Evolutionary conservation across 2,888 invertebrate species (phyloP), one percentile per base, ranked within the genome.

Genomic region (Abrostola tripartita): DNA sequence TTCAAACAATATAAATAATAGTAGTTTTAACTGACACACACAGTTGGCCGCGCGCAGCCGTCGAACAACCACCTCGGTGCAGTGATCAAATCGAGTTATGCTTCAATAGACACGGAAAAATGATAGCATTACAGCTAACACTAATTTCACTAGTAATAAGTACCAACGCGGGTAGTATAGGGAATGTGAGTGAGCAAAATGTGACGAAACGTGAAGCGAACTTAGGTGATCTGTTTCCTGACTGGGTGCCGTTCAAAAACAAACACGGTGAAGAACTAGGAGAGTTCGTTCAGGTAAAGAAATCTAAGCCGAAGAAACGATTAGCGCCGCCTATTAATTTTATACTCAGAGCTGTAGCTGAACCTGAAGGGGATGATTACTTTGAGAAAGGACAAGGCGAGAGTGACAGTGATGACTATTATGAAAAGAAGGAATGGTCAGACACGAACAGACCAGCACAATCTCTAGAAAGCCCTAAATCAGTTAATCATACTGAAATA

Each of bases 1-100:
- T 87, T 79, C 83, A 92, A 93, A 93, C 92, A 93, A 92, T 94
- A 94, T 94, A 94, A 94, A 94, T 94, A 92, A 92, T 92, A 90
- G 91, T 91, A 83, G 85, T 84, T 81, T 83, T 77, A 85, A 82
- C 78, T 80, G 85, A 81, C 77, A 84, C 81, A 80, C 85, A 84
- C 92, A 94, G 94, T 94, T 84, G 77, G 79, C 80, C 76, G 80
- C 89, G 88, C 87, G 92, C 87, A 79, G 86, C 83, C 86, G 88
- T 78, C 81, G 81, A 65, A 80, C 75, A 75, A 77, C 80, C 81
- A 86, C 83, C 79, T 81, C 67, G 65, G 61, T 71, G 71, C 69
- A 58, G 76, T 78, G 72, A 73, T 67, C 52, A 60, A 64, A 71
- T 79, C 68, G 74, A 74, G 76, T 77, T 71, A 79, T 81, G 81